These are phyloP conservation scores for Leptopilina clavipes DNA, from an alignment of 1,140 invertebrate species.

Conservation along the genomic window DNA sequence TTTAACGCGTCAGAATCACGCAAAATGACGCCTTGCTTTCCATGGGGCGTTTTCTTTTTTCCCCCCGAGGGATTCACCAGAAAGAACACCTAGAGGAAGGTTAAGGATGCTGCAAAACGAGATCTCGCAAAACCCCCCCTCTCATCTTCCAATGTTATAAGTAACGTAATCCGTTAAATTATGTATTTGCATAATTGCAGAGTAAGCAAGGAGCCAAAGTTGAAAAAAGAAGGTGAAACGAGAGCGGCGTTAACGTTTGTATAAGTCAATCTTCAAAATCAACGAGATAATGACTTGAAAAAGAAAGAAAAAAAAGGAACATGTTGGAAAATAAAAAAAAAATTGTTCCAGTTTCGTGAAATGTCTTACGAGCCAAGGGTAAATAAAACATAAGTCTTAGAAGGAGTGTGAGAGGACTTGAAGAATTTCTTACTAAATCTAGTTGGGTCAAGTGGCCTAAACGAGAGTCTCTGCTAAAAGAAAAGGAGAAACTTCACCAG, in stretches of 20 bases:
- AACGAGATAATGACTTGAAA: constrained; percentile 13
- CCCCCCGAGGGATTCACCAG: neutral
- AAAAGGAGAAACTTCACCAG: neutral
- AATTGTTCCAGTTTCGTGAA: constrained; percentile 12
- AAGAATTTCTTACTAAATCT: constrained; percentile 15
- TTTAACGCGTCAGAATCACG: constrained; percentile 61
- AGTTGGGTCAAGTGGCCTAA: constrained; percentile 19
- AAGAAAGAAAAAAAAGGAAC: neutral
- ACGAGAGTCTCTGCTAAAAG: neutral
- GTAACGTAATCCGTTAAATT: constrained; percentile 37
- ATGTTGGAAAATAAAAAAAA: neutral
- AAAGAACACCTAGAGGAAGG: constrained; percentile 10
- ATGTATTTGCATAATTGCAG: constrained; percentile 24
- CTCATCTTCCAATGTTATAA: neutral
- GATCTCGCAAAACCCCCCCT: constrained; percentile 16
- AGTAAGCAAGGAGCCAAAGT: constrained; percentile 5
- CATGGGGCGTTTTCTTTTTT: constrained; percentile 28
- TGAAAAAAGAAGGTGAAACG: constrained; percentile 1
- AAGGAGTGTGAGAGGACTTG: neutral
- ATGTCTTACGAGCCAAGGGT: neutral
- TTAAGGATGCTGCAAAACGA: constrained; percentile 18
- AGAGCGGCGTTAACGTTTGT: constrained; percentile 14
- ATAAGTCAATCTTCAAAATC: constrained; percentile 18
- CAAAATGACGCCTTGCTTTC: constrained; percentile 43
- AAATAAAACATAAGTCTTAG: constrained; percentile 13